Evolutionary conservation across 2,113 vertebrate species (phyloP).

Genomic region (Colistium nudipinnis): DNA sequence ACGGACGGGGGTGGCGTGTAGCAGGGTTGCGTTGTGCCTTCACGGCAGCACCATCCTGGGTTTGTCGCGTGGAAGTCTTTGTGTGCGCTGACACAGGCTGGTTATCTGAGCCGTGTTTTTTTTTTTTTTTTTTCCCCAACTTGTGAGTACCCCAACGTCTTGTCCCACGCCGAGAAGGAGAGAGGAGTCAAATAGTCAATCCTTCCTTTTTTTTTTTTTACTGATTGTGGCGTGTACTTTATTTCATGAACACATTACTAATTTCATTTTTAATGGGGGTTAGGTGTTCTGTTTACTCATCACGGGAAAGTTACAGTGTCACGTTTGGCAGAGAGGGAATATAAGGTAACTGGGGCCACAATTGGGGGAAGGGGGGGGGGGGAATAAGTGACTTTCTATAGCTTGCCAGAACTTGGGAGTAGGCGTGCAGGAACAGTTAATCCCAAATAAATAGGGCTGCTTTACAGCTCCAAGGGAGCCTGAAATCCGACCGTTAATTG

Average conservation of each 20-base stretch:
- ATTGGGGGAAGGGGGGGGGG: too few relatives aligned
- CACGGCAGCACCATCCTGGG: not conserved
- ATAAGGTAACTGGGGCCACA: too few relatives aligned
- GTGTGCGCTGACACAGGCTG: not conserved
- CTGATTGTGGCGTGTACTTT: too few relatives aligned
- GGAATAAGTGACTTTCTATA: not conserved
- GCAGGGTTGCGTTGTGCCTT: not conserved
- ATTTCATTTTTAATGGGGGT: too few relatives aligned
- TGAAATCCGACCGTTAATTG: constrained; percentile 12
- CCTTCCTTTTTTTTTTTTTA: too few relatives aligned
- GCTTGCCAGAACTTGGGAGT: not conserved
- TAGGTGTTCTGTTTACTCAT: too few relatives aligned
- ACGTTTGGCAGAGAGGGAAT: too few relatives aligned
- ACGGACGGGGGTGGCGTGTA: not conserved
- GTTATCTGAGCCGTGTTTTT: not conserved
- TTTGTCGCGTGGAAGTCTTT: not conserved
- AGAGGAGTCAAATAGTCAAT: too few relatives aligned
- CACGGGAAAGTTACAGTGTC: too few relatives aligned
- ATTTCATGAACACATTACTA: too few relatives aligned
- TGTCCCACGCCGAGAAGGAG: too few relatives aligned
- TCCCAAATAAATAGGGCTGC: constrained; percentile 1
- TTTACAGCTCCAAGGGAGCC: constrained; percentile 4
- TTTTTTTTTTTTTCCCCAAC: not conserved
- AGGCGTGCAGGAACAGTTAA: not conserved
- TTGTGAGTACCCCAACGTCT: not conserved